phyloP scores from a whole-genome alignment of 2,888 invertebrate species.

The Apotomis turbidana region DNA sequence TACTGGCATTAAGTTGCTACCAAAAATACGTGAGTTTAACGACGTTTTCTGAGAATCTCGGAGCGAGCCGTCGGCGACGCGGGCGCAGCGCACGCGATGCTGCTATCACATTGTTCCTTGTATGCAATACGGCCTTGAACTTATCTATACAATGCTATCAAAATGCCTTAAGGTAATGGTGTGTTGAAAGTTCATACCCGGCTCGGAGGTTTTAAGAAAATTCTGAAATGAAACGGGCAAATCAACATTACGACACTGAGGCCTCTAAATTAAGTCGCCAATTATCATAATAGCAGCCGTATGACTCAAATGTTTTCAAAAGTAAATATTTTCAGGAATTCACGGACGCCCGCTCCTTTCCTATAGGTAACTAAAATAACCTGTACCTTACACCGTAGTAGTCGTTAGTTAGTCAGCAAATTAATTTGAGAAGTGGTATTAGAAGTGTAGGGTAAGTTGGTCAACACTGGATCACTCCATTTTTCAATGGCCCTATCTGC shows the following conservation, averaged over 20 bases:
- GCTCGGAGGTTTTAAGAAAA: constrained; percentile 1
- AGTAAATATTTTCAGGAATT: too few relatives aligned
- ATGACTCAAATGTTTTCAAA: too few relatives aligned
- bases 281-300: too few relatives aligned
- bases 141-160: constrained; percentile 47
- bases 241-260: neutral
- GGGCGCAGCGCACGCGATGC: constrained; percentile 59
- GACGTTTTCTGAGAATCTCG: constrained; percentile 81
- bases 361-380: too few relatives aligned
- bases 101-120: constrained; percentile 50
- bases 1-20: constrained; percentile 83
- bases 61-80: constrained; percentile 65
- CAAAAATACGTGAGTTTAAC: constrained; percentile 84
- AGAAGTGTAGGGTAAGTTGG: too few relatives aligned
- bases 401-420: too few relatives aligned
- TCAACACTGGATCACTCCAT: too few relatives aligned
- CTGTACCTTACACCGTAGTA: too few relatives aligned
- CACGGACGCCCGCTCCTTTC: too few relatives aligned
- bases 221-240: constrained; percentile 8
- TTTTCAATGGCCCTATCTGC: too few relatives aligned
- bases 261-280: too few relatives aligned
- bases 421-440: too few relatives aligned
- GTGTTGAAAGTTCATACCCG: constrained; percentile 21
- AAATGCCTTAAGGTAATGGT: constrained; percentile 28
- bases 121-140: constrained; percentile 67